Base-by-base conservation (phyloP, 2,888 invertebrate species). In the Terebella lapidaria region DNA sequence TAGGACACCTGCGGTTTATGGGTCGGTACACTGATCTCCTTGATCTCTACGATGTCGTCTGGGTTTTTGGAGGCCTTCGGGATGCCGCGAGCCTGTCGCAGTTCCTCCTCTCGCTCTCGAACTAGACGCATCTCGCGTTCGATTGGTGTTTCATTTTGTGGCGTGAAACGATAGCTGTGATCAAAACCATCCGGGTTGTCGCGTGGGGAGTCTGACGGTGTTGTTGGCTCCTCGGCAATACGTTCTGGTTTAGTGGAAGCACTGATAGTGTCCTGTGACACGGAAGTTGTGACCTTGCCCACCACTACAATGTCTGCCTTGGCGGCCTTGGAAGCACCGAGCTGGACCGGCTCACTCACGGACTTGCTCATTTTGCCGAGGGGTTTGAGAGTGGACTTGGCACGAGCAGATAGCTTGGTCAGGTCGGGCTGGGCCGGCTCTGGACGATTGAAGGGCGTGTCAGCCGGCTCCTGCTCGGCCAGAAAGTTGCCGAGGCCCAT, bases 121-220 rank as follows among this genome's bases (percentile, higher is more conserved):
- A 82, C 78, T 60, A 83, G 63, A 26, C 84, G 77, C 56, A 84
- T 84, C 70, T 84, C 84, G 29, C 83, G 72, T 69, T 84, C 84
- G 49, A 84, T 83, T 3, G 84, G 83, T 2, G 84, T 83, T 71
- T 84, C 84, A 35, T 60, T 35, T 51, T 60, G 60, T n/a, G 66
- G 62, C 28, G 59, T 52, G 46, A 58, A 66, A 5, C 57, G 47
- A 25, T 22, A 46, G 2, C 53, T 10, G 35, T 29, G 52, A 15
- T 22, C 24, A 22, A 57, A 35, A 18, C 52, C 49, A 25, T 60
- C 59, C 5, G 54, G 26, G 10, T 26, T 22, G 24, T 28, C 27
- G 25, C 58, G 30, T 2, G 65, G 63, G 35, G 52, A 59, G n/a
- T 64, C 65, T 27, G 35, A 49, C 25, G 18, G 26, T 3, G 26